phyloP scores from a whole-genome alignment of 2,113 vertebrate species.

The Progne subis region DNA sequence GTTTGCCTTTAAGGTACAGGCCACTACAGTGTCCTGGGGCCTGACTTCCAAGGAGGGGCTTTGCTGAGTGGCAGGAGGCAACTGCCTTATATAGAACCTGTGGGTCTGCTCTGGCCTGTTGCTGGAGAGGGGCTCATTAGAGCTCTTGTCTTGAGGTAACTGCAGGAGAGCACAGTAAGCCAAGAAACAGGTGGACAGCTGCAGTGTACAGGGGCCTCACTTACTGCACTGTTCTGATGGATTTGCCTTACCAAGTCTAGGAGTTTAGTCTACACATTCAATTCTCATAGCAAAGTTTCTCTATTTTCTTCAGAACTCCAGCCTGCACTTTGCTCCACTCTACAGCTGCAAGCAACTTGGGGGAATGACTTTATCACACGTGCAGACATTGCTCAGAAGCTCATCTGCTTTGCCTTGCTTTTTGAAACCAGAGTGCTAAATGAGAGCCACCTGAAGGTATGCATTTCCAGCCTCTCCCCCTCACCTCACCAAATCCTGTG shows the following conservation, averaged over 20 bases:
- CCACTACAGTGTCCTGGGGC: not conserved
- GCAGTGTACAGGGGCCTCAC: not conserved
- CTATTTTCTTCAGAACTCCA: not conserved
- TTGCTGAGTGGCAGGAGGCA: accelerated
- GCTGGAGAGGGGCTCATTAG: not conserved
- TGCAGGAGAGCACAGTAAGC: not conserved
- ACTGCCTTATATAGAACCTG: not conserved
- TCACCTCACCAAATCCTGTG: not conserved
- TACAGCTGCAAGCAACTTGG: not conserved
- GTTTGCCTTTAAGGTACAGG: not conserved
- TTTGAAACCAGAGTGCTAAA: not conserved
- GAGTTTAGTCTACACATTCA: not conserved
- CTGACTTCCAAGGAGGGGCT: not conserved
- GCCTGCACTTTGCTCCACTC: not conserved
- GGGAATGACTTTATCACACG: not conserved
- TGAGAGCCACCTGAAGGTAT: not conserved
- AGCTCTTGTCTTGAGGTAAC: not conserved
- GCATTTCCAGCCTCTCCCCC: not conserved
- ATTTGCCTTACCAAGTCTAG: not conserved
- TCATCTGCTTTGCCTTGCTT: not conserved
- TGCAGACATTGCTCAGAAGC: not conserved
- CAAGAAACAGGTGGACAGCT: not conserved
- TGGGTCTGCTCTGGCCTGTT: no score
- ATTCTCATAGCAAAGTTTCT: not conserved
- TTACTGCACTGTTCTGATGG: not conserved